phyloP scores from a whole-genome alignment of 2,888 invertebrate species.

The Geotrupes spiniger region DNA sequence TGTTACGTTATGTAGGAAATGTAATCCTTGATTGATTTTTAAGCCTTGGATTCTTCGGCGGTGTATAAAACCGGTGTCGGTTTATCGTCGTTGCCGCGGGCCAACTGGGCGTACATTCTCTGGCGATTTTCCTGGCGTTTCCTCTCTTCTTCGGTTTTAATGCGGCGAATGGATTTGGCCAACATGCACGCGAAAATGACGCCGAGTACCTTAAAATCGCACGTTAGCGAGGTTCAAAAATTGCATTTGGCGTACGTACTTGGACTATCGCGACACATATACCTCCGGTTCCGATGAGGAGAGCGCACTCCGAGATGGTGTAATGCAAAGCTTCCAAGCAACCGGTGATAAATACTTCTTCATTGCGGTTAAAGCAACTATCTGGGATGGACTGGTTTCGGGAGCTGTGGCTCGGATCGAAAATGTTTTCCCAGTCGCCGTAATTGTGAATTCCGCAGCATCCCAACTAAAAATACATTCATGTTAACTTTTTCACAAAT shows the following conservation, averaged over 20 bases:
- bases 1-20: too few relatives aligned
- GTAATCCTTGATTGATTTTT: too few relatives aligned
- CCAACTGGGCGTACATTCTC: slow-evolving; percentile 46
- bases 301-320: slow-evolving; percentile 67
- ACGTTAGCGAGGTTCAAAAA: slow-evolving; percentile 1
- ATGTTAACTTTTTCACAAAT: too few relatives aligned
- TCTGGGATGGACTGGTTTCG: slow-evolving; percentile 13
- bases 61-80: slow-evolving; percentile 40
- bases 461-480: slow-evolving; percentile 41
- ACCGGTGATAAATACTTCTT: slow-evolving; percentile 48
- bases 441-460: slow-evolving; percentile 47
- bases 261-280: slow-evolving; percentile 78
- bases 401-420: not conserved
- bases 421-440: slow-evolving; percentile 40
- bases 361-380: slow-evolving; percentile 8
- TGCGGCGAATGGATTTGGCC: slow-evolving; percentile 77
- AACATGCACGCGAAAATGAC: slow-evolving; percentile 86
- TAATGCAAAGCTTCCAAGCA: slow-evolving; percentile 61
- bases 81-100: slow-evolving; percentile 34
- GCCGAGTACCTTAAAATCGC: slow-evolving; percentile 69
- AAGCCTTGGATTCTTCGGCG: slow-evolving; percentile 27
- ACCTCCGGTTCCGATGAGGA: slow-evolving; percentile 71
- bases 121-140: slow-evolving; percentile 68
- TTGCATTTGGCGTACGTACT: slow-evolving; percentile 40
- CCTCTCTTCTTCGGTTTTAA: slow-evolving; percentile 70